phyloP scores from a whole-genome alignment of 2,888 invertebrate species.

The Phytoseiulus persimilis region DNA sequence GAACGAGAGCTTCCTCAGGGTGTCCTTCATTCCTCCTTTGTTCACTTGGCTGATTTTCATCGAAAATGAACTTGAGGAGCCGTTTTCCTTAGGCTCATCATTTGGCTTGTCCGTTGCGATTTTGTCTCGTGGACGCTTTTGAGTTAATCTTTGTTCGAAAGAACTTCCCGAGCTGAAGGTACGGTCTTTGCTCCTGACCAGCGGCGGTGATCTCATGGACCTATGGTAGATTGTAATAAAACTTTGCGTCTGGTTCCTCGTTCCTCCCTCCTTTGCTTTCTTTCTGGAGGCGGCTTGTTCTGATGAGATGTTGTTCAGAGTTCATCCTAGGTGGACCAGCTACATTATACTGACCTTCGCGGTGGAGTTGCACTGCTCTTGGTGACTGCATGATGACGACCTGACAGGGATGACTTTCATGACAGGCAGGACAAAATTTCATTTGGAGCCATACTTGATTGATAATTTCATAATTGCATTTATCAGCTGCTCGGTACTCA shows the following conservation, averaged over 20 bases:
- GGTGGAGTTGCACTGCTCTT: background rate
- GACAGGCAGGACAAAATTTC: background rate
- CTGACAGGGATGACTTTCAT: background rate
- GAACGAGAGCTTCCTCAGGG: conserved; percentile 34
- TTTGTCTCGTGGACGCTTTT: background rate
- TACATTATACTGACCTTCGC: background rate
- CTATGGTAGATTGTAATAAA: background rate
- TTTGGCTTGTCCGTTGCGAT: background rate
- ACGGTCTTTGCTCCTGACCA: background rate
- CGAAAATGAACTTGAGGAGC: background rate
- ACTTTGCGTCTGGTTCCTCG: background rate
- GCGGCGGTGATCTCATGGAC: background rate
- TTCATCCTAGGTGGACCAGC: background rate
- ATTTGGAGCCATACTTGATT: background rate
- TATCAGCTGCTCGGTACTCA: background rate
- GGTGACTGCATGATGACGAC: background rate
- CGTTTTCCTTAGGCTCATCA: background rate
- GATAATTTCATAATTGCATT: too few species aligned
- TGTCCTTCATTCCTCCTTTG: conserved; percentile 15
- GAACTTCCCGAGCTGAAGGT: background rate
- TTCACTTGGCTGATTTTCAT: background rate
- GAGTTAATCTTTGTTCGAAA: background rate
- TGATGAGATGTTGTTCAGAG: background rate
- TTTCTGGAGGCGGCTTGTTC: background rate
- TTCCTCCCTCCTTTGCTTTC: too few species aligned